Conservation (phyloP, 2,797 vertebrate genomes). For the Cirrhinus mrigala region DNA sequence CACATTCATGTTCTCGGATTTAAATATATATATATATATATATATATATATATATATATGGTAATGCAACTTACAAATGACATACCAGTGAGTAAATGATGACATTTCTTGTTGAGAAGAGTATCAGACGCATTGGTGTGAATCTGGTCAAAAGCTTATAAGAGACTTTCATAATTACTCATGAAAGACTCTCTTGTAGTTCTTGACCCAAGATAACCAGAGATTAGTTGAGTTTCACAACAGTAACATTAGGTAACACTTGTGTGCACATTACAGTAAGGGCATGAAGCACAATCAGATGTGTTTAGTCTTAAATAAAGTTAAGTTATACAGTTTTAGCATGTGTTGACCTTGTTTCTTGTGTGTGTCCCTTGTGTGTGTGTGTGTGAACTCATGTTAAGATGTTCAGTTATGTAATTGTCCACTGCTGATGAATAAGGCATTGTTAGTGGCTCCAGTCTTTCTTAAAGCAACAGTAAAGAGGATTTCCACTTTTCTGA, state of each 20-base stretch:
- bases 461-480: constrained; percentile 56
- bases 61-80: not conserved
- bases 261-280: not conserved
- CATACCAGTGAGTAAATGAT: not conserved
- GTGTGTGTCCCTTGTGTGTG: constrained; percentile 33
- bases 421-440: constrained; percentile 57
- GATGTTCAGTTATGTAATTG: constrained; percentile 58
- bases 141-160: constrained; percentile 2
- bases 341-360: not conserved
- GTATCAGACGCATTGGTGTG: not conserved
- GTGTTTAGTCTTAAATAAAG: constrained; percentile 22
- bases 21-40: no score
- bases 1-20: not conserved
- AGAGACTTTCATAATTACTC: constrained; percentile 24
- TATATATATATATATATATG: not conserved
- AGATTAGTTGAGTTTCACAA: constrained; percentile 14
- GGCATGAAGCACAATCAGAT: not conserved
- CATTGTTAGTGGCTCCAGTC: constrained; percentile 55
- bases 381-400: constrained; percentile 22
- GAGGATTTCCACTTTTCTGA: constrained; percentile 57
- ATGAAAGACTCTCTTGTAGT: constrained; percentile 31
- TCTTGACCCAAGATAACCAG: not conserved
- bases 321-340: not conserved
- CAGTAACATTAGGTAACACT: not conserved
- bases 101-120: not conserved